A percentile compares a stretch with the other conserved stretches of the same genome.
Evolutionary conservation across 2,888 invertebrate genomes (phyloP).

Genomic region (Venustoraphidia nigricollis): DNA sequence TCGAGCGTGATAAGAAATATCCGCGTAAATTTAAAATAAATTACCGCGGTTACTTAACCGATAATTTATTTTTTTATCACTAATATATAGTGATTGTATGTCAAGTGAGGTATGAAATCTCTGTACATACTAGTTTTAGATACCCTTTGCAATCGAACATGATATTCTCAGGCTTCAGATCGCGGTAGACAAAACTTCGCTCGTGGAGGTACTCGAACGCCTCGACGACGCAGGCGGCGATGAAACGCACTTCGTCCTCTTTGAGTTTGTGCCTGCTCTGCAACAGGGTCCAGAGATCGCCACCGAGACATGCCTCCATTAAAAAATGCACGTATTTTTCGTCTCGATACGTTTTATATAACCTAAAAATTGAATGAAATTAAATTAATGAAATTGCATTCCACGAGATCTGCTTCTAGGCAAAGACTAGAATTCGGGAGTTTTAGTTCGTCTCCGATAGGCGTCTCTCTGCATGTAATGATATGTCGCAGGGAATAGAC

Average conservation of each 20-base stretch:
- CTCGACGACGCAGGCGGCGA: slow-evolving; percentile 83
- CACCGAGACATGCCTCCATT: slow-evolving; percentile 88
- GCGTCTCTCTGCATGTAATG: no score
- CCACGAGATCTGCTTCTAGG: background rate
- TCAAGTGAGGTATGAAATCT: background rate
- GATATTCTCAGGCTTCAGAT: slow-evolving; percentile 89
- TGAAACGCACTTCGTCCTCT: slow-evolving; percentile 70
- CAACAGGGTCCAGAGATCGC: slow-evolving; percentile 90
- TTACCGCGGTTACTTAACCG: no score
- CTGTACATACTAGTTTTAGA: slow-evolving; percentile 59
- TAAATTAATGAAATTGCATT: background rate
- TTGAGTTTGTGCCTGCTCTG: slow-evolving; percentile 55
- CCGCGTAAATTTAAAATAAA: no score
- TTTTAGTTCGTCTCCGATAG: no score
- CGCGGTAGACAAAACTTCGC: slow-evolving; percentile 66
- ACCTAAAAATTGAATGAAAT: slow-evolving; percentile 33
- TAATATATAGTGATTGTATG: no score
- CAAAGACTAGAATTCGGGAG: background rate
- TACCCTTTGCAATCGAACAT: slow-evolving; percentile 75
- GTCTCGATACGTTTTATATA: slow-evolving; percentile 84
- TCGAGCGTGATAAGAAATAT: no score
- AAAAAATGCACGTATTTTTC: slow-evolving; percentile 85
- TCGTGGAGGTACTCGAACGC: slow-evolving; percentile 83
- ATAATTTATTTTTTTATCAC: no score
- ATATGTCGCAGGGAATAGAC: no score